Percentiles rank a stretch among this genome's conserved stretches.
phyloP scores from a whole-genome alignment of 2,888 invertebrate species.

The Emesis russula region DNA sequence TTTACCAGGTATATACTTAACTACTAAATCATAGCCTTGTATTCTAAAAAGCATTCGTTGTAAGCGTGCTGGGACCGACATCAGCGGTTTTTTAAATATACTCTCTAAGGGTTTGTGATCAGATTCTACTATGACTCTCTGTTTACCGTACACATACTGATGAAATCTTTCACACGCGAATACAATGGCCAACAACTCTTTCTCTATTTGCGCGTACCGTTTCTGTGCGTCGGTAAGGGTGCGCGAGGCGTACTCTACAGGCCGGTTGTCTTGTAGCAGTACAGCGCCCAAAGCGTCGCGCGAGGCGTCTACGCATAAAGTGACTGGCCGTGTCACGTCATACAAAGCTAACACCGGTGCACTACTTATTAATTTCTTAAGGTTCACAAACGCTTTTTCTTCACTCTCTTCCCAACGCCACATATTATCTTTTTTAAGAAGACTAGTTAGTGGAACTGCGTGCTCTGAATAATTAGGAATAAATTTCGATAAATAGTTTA shows the following conservation, averaged over 20 bases:
- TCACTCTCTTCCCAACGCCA: no score
- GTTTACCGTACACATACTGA: not conserved
- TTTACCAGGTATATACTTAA: slow-evolving; percentile 54
- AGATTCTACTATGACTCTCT: slow-evolving; percentile 27
- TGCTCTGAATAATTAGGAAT: no score
- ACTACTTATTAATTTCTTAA: no score
- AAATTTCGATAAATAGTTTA: no score
- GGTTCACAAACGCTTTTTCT: no score
- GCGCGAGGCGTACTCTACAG: slow-evolving; percentile 80
- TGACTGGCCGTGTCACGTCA: not conserved
- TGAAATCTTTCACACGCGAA: slow-evolving; percentile 58
- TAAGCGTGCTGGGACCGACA: slow-evolving; percentile 26
- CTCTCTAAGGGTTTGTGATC: slow-evolving; percentile 62
- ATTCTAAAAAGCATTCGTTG: slow-evolving; percentile 63
- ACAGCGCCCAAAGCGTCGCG: slow-evolving; percentile 63
- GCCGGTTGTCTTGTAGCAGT: slow-evolving; percentile 75
- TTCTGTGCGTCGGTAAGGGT: slow-evolving; percentile 72
- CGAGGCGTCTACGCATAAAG: not conserved
- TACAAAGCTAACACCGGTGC: not conserved
- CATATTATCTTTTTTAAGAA: no score
- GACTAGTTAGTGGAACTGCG: not conserved
- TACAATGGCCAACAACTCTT: slow-evolving; percentile 77
- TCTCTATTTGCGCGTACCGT: slow-evolving; percentile 79
- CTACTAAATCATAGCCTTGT: slow-evolving; percentile 50
- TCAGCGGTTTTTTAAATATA: slow-evolving; percentile 60